Evolutionary conservation across 1,140 invertebrate species (phyloP), one percentile per base, ranked within the genome.

Genomic region (Wiebesia pumilae): DNA sequence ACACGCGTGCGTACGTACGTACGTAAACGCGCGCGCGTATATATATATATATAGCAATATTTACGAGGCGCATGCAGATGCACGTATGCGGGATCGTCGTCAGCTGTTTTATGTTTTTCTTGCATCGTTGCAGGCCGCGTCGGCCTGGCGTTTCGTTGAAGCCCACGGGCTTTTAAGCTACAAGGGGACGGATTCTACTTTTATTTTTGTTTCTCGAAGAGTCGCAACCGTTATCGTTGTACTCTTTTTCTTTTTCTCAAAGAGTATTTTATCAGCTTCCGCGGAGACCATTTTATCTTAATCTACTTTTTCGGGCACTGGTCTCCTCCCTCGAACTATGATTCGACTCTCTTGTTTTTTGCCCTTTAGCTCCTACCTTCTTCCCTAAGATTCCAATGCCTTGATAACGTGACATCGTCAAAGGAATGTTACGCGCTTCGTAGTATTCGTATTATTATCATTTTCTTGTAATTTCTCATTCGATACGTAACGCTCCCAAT

Each of bases 41-140:
- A 14, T 30, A 43, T 14, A 43, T 7, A 81, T 12, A 7, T 14
- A 47, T 47, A 47, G 43, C 14, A n/a, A 47, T 54, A 54, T 21
- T 54, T 54, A 54, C 16, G 19, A 54, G 9, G 7, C 19, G 51
- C 19, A 54, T 54, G 19, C 51, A 69, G 12, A 51, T 75, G 51
- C 51, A 54, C 47, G 43, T 21, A 47, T 24, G 67, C 35, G 30
- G 16, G 40, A 62, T 62, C 35, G 54, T 78, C 73, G 38, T 84
- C 71, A 84, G 83, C 83, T 84, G 83, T 84, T 77, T 65, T 84
- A 35, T 84, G 54, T 84, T 84, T 77, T 83, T 83, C 69, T 83
- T 62, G 43, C 67, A 73, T n/a, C 38, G 19, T 54, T 19, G 19
- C 51, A 16, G 2, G 19, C 19, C 19, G n/a, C 51, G 10, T 12